These are phyloP conservation scores for Holcopasites calliopsidis DNA, from an alignment of 1,140 invertebrate species.

Conservation along the genomic window DNA sequence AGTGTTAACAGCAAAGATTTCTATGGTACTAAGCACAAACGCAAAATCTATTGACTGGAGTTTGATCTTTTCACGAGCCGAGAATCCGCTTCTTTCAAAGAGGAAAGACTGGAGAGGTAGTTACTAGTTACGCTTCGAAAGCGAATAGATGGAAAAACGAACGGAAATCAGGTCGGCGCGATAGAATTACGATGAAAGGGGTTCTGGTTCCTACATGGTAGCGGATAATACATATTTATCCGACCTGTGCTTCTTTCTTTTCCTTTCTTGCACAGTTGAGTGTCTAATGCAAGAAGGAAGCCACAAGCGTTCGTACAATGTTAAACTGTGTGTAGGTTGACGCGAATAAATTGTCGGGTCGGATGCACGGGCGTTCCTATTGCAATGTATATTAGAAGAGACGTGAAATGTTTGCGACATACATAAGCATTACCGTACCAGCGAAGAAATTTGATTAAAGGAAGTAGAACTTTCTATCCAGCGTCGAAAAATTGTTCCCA, in stretches of 20 bases:
- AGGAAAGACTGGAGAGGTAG: not conserved
- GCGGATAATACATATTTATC: constrained; percentile 38
- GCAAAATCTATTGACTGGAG: too few relatives aligned
- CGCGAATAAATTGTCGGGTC: not conserved
- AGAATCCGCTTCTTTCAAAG: too few relatives aligned
- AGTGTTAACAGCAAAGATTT: too few relatives aligned
- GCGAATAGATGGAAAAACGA: not conserved
- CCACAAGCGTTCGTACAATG: not conserved
- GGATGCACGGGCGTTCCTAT: too few relatives aligned
- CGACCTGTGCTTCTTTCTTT: constrained; percentile 1
- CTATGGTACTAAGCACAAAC: too few relatives aligned
- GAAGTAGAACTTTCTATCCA: too few relatives aligned
- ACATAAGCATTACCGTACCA: too few relatives aligned
- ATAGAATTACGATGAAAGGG: constrained; percentile 20
- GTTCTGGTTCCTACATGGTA: not conserved
- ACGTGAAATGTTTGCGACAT: too few relatives aligned
- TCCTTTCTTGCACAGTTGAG: not conserved
- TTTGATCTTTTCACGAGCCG: too few relatives aligned
- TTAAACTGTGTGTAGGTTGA: not conserved
- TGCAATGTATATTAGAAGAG: too few relatives aligned
- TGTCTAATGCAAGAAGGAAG: not conserved
- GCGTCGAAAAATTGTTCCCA: too few relatives aligned
- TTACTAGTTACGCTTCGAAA: not conserved
- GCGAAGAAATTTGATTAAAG: too few relatives aligned
- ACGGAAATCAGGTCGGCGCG: constrained; percentile 25